Evolutionary conservation across 2,113 vertebrate species (phyloP).

Genomic region (Globicephala melas): DNA sequence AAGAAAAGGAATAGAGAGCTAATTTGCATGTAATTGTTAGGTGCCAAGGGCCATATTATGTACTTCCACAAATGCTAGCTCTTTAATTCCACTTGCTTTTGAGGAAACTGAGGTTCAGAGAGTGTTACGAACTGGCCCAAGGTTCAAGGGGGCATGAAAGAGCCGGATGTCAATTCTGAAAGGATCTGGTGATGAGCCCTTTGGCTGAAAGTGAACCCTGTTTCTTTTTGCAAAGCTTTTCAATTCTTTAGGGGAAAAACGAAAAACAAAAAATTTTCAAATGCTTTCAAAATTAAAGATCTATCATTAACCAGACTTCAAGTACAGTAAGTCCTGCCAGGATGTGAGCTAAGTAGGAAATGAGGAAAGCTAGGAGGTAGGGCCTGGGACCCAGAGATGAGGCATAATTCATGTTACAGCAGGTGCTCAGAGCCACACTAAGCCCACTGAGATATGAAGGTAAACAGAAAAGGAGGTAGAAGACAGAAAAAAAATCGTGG

Average conservation of each 20-base stretch:
- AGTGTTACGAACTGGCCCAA: neutral
- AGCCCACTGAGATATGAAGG: neutral
- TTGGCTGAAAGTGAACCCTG: neutral
- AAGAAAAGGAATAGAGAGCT: neutral
- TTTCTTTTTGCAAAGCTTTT: neutral
- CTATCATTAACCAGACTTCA: neutral
- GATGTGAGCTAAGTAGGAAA: neutral
- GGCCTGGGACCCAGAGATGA: neutral
- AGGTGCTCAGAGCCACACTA: neutral
- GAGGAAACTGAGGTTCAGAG: neutral
- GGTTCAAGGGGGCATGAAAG: neutral
- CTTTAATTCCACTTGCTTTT: conserved; percentile 14
- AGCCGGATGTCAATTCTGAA: neutral
- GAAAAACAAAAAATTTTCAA: neutral
- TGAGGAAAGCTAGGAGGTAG: neutral
- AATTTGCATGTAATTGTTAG: neutral
- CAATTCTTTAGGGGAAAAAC: neutral
- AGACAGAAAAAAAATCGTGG: neutral
- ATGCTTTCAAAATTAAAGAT: neutral
- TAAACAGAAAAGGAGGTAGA: neutral
- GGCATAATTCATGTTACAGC: neutral
- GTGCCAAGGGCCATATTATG: neutral
- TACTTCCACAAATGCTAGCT: neutral
- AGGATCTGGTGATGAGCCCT: neutral
- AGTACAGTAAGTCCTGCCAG: neutral